phyloP scores from a whole-genome alignment of 1,140 invertebrate species.

The Agrypnia vestita region DNA sequence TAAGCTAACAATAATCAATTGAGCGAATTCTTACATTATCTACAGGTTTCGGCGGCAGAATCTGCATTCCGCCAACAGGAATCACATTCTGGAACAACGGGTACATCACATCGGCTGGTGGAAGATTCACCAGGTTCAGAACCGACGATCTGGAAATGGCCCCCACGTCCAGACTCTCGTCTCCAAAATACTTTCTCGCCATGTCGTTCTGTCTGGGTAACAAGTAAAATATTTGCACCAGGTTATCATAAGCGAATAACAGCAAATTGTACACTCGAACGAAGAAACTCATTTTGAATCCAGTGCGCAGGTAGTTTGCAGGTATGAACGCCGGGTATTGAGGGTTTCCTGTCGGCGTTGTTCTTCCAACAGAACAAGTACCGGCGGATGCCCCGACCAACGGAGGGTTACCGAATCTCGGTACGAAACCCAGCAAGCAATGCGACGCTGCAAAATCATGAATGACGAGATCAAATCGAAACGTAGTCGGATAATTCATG shows the following conservation, averaged over 20 bases:
- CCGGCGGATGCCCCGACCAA: constrained; percentile 53
- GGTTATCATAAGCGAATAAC: constrained; percentile 57
- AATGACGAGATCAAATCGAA: constrained; percentile 62
- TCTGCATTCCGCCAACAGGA: constrained; percentile 74
- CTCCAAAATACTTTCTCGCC: constrained; percentile 48
- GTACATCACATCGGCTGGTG: constrained; percentile 55
- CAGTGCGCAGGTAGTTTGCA: constrained; percentile 41
- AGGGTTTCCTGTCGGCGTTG: constrained; percentile 52
- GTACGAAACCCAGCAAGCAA: constrained; percentile 59
- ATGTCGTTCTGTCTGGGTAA: constrained; percentile 48
- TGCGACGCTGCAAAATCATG: constrained; percentile 59
- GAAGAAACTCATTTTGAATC: constrained; percentile 62
- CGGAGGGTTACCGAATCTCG: constrained; percentile 59
- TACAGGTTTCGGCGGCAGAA: constrained; percentile 63
- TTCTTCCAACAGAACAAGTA: constrained; percentile 54
- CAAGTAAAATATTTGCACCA: constrained; percentile 46
- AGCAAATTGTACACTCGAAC: constrained; percentile 63
- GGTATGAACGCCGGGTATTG: constrained; percentile 53
- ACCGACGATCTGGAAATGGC: constrained; percentile 53
- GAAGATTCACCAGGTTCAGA: constrained; percentile 52
- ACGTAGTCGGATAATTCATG: constrained; percentile 57
- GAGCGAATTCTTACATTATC: constrained; percentile 46
- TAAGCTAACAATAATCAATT: too few relatives aligned
- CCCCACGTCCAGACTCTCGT: constrained; percentile 46
- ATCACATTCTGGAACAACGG: constrained; percentile 68